phyloP scores from a whole-genome alignment of 1,140 invertebrate genomes.

The Contarinia nasturtii region DNA sequence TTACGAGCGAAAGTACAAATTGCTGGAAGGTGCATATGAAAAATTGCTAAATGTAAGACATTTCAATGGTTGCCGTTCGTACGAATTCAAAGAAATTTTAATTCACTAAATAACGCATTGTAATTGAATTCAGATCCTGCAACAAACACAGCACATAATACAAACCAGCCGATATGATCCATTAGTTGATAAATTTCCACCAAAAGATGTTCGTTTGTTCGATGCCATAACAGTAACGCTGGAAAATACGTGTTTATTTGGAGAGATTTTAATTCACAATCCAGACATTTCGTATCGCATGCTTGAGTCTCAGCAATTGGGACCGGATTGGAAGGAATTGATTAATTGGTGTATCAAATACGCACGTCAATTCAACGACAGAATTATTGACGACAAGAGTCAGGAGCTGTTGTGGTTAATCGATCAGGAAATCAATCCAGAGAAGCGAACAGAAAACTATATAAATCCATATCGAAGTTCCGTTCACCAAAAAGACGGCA shows the following conservation, averaged over 20 bases:
- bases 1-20: slow-evolving; percentile 6
- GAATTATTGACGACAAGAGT: slow-evolving; percentile 4
- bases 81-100: background rate
- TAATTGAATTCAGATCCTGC: background rate
- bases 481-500: background rate
- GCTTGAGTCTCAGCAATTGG: background rate
- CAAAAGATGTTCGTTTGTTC: background rate
- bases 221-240: slow-evolving; percentile 2
- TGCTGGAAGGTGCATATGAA: slow-evolving; percentile 1
- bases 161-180: background rate
- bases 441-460: slow-evolving; percentile 1
- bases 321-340: slow-evolving; percentile 2
- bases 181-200: slow-evolving; percentile 1
- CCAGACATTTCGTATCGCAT: slow-evolving; percentile 5
- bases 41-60: slow-evolving; percentile 5
- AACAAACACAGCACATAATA: background rate
- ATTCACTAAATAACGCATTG: too few species aligned
- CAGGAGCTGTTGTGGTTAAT: slow-evolving; percentile 1
- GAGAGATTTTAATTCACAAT: slow-evolving; percentile 5
- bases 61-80: background rate
- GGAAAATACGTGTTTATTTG: slow-evolving; percentile 5
- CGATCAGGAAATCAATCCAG: slow-evolving; percentile 5
- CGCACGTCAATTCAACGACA: background rate
- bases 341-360: slow-evolving; percentile 5
- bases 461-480: slow-evolving; percentile 2